Evolutionary conservation across 2,797 vertebrate genomes (phyloP).

Genomic region (Enteromius argenteus): DNA sequence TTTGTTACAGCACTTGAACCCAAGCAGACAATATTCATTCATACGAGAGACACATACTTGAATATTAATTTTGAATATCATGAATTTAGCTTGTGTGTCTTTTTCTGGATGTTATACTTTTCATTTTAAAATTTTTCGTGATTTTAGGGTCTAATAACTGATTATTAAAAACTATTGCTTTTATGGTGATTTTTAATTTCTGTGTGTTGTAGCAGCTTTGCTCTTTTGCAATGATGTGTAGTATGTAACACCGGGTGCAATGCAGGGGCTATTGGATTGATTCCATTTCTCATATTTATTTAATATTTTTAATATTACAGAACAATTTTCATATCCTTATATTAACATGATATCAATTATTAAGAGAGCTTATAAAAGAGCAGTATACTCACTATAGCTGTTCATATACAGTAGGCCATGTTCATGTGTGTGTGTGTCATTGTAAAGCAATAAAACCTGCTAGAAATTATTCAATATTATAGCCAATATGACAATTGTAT

Average conservation of each 20-base stretch:
- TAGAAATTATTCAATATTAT: constrained; percentile 41
- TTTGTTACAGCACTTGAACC: not conserved
- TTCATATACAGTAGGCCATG: not conserved
- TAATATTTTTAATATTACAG: constrained; percentile 31
- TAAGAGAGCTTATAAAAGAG: constrained; percentile 19
- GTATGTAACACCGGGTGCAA: not conserved
- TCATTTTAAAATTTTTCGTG: not conserved
- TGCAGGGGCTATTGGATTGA: not conserved
- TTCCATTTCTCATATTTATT: constrained; percentile 26
- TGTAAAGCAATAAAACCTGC: constrained; percentile 59
- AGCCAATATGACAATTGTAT: constrained; percentile 23
- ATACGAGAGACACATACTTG: not conserved
- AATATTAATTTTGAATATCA: constrained; percentile 21
- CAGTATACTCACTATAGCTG: constrained; percentile 16
- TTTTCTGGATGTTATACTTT: not conserved
- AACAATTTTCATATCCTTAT: constrained; percentile 39
- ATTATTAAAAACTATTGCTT: not conserved
- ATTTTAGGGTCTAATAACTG: constrained; percentile 8
- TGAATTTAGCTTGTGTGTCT: constrained; percentile 11
- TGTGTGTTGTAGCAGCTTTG: not conserved
- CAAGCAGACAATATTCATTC: not conserved
- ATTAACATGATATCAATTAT: constrained; percentile 44
- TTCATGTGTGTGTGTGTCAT: not conserved
- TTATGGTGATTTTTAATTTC: not conserved
- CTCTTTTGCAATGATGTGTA: not conserved